Percentiles rank a stretch among this genome's conserved stretches.
phyloP scores from a whole-genome alignment of 2,113 vertebrate genomes.

The Apteryx mantelli region DNA sequence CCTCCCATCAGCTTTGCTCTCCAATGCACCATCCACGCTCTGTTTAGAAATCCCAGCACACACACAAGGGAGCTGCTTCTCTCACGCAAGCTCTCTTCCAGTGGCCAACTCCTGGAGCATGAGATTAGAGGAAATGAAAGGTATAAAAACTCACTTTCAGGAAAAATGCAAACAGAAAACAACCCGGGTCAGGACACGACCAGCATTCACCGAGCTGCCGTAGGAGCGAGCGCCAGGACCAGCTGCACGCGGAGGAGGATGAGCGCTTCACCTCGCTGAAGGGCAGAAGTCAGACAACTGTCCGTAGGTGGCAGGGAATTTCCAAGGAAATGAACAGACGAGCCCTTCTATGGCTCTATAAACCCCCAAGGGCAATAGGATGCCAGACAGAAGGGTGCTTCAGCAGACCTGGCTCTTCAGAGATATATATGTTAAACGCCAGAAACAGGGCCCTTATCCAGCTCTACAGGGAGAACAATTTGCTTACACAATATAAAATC shows the following conservation, averaged over 20 bases:
- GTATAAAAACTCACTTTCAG: background rate
- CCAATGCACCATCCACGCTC: background rate
- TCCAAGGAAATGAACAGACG: background rate
- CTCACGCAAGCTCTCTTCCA: background rate
- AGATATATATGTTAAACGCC: background rate
- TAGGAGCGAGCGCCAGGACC: background rate
- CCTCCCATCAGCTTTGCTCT: slow-evolving; percentile 27
- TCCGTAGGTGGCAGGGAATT: background rate
- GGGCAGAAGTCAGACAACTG: background rate
- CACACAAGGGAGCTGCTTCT: background rate
- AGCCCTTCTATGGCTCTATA: background rate
- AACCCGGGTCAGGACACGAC: background rate
- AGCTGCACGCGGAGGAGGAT: background rate
- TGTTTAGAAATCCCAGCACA: background rate
- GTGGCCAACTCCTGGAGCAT: background rate
- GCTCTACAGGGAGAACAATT: background rate
- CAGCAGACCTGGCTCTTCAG: background rate
- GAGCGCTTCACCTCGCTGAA: background rate
- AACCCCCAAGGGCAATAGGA: background rate
- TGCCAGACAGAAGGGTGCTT: background rate
- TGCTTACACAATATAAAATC: background rate
- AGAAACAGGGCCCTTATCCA: background rate
- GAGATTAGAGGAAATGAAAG: background rate
- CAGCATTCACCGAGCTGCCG: background rate
- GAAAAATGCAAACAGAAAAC: background rate